A percentile compares a stretch with the other conserved stretches of the same genome.
These are phyloP conservation scores for Siphlonurus alternatus DNA, from an alignment of 2,888 invertebrate species.

Conservation along the genomic window DNA sequence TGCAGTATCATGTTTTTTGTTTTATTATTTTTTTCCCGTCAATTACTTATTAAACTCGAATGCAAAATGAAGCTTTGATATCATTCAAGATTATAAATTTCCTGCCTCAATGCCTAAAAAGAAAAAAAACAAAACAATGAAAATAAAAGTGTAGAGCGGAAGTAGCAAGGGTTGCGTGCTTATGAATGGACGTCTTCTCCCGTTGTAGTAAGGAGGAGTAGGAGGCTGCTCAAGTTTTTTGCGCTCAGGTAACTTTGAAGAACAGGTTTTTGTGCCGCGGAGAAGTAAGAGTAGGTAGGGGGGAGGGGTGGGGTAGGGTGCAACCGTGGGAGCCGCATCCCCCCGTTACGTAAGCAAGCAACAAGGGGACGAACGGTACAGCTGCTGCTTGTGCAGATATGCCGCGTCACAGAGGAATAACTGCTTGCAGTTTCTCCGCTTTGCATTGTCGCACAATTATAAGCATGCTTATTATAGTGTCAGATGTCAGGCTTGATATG, in stretches of 20 bases:
- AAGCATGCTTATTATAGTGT: too few relatives aligned
- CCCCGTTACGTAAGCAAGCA: not conserved
- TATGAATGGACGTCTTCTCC: slow-evolving; percentile 5
- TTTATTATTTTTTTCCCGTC: too few relatives aligned
- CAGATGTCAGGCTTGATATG: too few relatives aligned
- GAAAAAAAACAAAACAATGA: too few relatives aligned
- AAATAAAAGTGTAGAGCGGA: too few relatives aligned
- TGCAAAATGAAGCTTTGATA: too few relatives aligned
- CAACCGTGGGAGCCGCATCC: not conserved
- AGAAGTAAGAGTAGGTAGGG: not conserved
- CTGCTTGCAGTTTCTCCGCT: too few relatives aligned
- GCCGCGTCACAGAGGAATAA: not conserved
- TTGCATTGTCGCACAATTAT: too few relatives aligned
- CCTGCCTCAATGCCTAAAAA: too few relatives aligned
- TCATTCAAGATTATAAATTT: too few relatives aligned
- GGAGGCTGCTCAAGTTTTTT: not conserved
- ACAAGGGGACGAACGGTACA: slow-evolving; percentile 4
- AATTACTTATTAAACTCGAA: too few relatives aligned
- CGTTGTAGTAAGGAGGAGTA: slow-evolving; percentile 13
- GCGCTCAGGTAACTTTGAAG: not conserved
- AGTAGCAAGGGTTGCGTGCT: not conserved
- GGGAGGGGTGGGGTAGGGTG: not conserved
- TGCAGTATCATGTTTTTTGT: too few relatives aligned
- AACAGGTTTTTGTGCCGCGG: not conserved
- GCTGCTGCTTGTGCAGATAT: not conserved